phyloP scores from a whole-genome alignment of 92 coral and sea anemone species.

The Palythoa grandiflora region DNA sequence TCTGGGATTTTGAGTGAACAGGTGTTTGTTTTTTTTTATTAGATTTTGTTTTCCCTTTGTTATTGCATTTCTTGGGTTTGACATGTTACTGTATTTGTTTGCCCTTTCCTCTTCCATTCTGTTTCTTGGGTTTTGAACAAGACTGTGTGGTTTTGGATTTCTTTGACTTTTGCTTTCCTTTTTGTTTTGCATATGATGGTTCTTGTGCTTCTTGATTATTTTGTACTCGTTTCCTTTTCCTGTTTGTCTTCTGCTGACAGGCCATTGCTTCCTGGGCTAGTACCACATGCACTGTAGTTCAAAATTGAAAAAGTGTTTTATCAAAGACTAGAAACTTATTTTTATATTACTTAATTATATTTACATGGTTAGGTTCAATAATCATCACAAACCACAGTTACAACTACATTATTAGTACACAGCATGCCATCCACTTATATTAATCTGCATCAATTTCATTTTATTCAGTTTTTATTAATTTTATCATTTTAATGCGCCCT shows the following conservation, averaged over 20 bases:
- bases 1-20: constrained; percentile 16
- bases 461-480: too few relatives aligned
- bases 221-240: constrained; percentile 28
- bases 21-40: not conserved
- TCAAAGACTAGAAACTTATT: constrained; percentile 15
- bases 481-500: too few relatives aligned
- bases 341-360: not conserved
- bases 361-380: not conserved
- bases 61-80: constrained; percentile 42
- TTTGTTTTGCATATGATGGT: constrained; percentile 14
- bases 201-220: constrained; percentile 17
- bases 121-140: constrained; percentile 25
- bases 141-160: constrained; percentile 24
- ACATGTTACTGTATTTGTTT: constrained; percentile 33
- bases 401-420: constrained; percentile 21
- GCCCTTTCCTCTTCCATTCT: not conserved
- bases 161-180: constrained; percentile 35
- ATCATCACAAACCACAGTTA: not conserved
- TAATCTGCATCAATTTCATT: too few relatives aligned
- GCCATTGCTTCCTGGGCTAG: constrained; percentile 31
- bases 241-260: constrained; percentile 36
- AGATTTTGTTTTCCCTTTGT: constrained; percentile 14
- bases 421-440: constrained; percentile 2
- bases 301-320: constrained; percentile 38
- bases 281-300: constrained; percentile 36